Base-by-base conservation (phyloP, 2,113 vertebrate species). In the Typhlomys cinereus region DNA sequence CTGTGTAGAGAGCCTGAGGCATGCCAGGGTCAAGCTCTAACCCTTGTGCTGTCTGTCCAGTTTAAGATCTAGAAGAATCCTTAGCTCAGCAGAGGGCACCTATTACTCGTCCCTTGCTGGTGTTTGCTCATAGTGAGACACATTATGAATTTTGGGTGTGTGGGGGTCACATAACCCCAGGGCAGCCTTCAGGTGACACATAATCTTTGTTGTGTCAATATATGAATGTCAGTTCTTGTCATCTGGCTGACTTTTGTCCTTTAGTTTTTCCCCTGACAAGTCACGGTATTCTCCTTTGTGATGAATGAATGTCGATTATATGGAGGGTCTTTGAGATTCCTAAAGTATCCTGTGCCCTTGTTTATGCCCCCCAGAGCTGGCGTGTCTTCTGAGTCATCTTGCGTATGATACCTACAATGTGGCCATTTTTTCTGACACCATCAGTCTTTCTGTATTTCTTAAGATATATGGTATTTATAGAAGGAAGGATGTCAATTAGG, bases 321-420 rank as follows among this genome's bases (percentile, higher is more conserved):
- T 23, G 62, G 34, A 76, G 61, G 78, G 76, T 52, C 4, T 62
- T 66, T 41, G 44, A 94, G 39, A 89, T 85, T 71, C 57, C 67
- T n/a, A 88, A 89, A 88, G 76, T 82, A 54, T 34, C 41, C 52
- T 62, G 29, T 92, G 90, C 34, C 46, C 54, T 88, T 89, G 54
- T 21, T 74, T 57, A 6, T 12, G 44, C 8, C 1, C 7, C 25
- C 82, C 6, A 52, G 5, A 86, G 34, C 70, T 83, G 34, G 34
- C 8, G 15, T 86, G 4, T 86, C 31, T 89, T 82, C 23, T 64
- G 67, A 93, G 41, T 76, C 17, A 70, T 17, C n/a, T 85, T 92
- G 85, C 57, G 31, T 81, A 39, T 84, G 36, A 78, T 54, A 18
- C 15, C 82, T 61, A 39, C 36, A 92, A 78, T 92, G 59, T 87